phyloP scores from a whole-genome alignment of 2,888 invertebrate genomes.

The Matsumyia berberina region DNA sequence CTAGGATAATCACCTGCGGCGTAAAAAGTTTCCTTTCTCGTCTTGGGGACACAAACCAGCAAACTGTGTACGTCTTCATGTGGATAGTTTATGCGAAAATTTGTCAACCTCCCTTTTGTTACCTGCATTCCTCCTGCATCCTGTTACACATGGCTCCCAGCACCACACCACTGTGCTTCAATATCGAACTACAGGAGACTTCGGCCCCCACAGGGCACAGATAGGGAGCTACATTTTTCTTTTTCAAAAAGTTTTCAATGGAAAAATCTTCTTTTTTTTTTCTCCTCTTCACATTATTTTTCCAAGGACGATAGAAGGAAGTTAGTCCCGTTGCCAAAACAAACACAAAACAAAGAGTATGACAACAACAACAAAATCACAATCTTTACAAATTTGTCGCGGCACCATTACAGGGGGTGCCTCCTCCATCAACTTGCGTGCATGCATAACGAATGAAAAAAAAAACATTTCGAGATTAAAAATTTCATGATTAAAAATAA shows the following conservation, averaged over 20 bases:
- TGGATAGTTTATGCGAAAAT: constrained; percentile 56
- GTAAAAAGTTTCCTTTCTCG: constrained; percentile 47
- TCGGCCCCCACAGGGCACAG: constrained; percentile 30
- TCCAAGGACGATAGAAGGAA: constrained; percentile 27
- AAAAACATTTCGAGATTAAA: constrained; percentile 12
- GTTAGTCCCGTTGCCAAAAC: constrained; percentile 68
- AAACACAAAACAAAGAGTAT: constrained; percentile 20
- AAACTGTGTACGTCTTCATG: constrained; percentile 21
- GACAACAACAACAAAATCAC: constrained; percentile 19
- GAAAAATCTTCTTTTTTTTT: constrained; percentile 20
- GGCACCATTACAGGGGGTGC: constrained; percentile 28
- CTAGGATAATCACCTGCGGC: constrained; percentile 81
- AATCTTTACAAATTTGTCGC: constrained; percentile 38
- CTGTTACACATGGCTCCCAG: constrained; percentile 13
- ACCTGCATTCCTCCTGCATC: constrained; percentile 64
- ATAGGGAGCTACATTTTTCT: constrained; percentile 35
- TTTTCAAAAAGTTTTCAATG: constrained; percentile 5
- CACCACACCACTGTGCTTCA: constrained; percentile 2
- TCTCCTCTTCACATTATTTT: background rate
- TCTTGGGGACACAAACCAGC: constrained; percentile 16
- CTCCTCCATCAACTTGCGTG: constrained; percentile 19
- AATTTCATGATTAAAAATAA: constrained; percentile 24
- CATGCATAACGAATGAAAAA: constrained; percentile 19
- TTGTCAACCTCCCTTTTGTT: constrained; percentile 62
- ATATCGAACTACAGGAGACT: constrained; percentile 10